These are phyloP conservation scores for Frankliniella fusca DNA, from an alignment of 2,888 invertebrate genomes.

Conservation along the genomic window DNA sequence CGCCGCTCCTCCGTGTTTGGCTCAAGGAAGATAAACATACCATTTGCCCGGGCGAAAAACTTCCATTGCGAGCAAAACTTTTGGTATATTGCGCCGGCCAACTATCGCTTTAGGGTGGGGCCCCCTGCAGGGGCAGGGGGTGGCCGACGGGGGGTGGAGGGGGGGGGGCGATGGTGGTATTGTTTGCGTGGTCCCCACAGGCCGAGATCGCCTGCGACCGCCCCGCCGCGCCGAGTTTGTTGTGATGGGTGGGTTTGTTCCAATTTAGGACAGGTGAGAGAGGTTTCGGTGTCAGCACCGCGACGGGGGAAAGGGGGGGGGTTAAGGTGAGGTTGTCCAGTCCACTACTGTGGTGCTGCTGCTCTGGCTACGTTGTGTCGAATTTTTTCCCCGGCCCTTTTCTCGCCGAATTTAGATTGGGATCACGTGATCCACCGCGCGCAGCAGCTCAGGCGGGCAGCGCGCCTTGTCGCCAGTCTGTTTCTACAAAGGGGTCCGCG, in stretches of 20 bases:
- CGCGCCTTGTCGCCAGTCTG: not conserved
- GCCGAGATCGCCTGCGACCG: not conserved
- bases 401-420: no score
- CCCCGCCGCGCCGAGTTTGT: no score
- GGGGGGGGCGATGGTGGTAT: no score
- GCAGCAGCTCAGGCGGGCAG: not conserved
- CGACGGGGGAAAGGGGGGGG: not conserved
- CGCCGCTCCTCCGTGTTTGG: no score
- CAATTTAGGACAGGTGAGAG: no score
- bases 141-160: not conserved
- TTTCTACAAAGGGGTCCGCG: constrained; percentile 6
- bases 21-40: not conserved
- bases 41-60: not conserved
- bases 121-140: not conserved
- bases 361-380: no score
- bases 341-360: no score
- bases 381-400: no score
- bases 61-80: not conserved
- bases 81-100: constrained; percentile 3
- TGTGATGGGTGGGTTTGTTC: no score
- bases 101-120: constrained; percentile 4
- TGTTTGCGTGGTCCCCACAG: no score
- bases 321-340: no score
- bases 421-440: no score
- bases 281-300: not conserved